A percentile compares a stretch with the other conserved stretches of the same genome.
Evolutionary conservation across 2,888 invertebrate species (phyloP).

Genomic region (Opisthograptis luteolata): DNA sequence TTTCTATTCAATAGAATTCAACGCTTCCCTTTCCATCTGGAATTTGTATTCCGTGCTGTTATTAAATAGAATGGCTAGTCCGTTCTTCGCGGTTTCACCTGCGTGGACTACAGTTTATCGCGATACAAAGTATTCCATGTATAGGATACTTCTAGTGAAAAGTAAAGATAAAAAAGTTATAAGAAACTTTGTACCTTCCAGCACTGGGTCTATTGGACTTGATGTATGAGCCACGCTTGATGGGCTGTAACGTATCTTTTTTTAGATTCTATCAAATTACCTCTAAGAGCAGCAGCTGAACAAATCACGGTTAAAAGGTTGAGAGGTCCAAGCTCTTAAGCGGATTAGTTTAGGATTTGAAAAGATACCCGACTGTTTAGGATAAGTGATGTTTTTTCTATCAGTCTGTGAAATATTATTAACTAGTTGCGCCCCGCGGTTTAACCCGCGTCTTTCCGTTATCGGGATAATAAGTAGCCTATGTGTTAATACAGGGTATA

Average conservation of each 20-base stretch:
- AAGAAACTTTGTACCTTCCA: too few relatives aligned
- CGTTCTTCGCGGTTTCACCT: too few relatives aligned
- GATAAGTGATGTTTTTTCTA: background rate
- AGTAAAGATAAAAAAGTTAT: too few relatives aligned
- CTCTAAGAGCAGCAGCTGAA: background rate
- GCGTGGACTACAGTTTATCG: too few relatives aligned
- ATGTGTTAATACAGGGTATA: too few relatives aligned
- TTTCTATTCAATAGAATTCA: background rate
- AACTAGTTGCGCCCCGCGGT: too few relatives aligned
- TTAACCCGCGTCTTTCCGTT: too few relatives aligned
- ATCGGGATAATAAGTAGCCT: too few relatives aligned
- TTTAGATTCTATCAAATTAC: background rate
- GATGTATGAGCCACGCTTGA: too few relatives aligned
- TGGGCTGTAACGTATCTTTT: background rate
- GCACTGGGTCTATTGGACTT: background rate
- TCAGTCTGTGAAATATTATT: background rate
- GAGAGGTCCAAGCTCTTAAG: constrained; percentile 2
- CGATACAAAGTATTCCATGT: too few relatives aligned
- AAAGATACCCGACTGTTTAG: background rate
- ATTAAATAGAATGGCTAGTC: too few relatives aligned
- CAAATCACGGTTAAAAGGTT: constrained; percentile 1
- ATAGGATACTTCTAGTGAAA: too few relatives aligned
- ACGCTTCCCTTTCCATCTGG: background rate
- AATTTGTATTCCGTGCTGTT: background rate
- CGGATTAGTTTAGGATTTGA: constrained; percentile 5